Base-by-base conservation (phyloP, 2,113 vertebrate genomes). In the Montifringilla adamsi region DNA sequence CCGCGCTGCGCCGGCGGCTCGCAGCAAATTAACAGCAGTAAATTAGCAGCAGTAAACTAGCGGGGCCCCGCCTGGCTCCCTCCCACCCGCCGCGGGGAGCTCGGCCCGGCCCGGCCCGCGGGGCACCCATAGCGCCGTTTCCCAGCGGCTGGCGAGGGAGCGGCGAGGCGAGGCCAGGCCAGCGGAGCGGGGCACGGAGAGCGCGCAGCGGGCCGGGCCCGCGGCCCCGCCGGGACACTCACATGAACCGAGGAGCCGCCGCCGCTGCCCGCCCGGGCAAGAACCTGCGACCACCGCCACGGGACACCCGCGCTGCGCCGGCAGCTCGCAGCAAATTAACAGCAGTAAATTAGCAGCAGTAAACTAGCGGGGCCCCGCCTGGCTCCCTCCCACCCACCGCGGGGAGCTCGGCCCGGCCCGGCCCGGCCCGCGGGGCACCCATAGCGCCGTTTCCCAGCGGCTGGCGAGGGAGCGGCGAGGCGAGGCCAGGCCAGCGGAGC, bases 211-310 rank as follows among this genome's bases (percentile, higher is more conserved):
- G 20, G 33, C 46, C 11, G 39, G 22, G 28, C 18, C n/a, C 27
- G n/a, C 37, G 19, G 3, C n/a, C 8, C 26, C 49, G 1, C 47
- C 27, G 18, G 10, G 16, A 10, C 44, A 93, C 96, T 96, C 95
- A 96, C 96, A 94, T 94, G 52, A 93, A 94, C 96, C 87, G 62
- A 55, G 31, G 55, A 56, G n/a, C 66, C 11, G 26, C 85, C 58
- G 9, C 89, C 80, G 8, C 15, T 9, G 2, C 6, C 43, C 39
- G 47, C 76, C 6, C 26, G 23, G 18, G 20, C 6, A 31, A 16
- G 20, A 94, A 95, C 39, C 50, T 26, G 2, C 26, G 19, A 7
- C n/a, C 41, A 18, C 50, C 4, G 2, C 24, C 31, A 1, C 70
- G 3, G 15, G n/a, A 5, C 23, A 9, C 23, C n/a, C 23, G 2